Base-by-base conservation (phyloP, 2,113 vertebrate genomes). In the Archilochus colubris region DNA sequence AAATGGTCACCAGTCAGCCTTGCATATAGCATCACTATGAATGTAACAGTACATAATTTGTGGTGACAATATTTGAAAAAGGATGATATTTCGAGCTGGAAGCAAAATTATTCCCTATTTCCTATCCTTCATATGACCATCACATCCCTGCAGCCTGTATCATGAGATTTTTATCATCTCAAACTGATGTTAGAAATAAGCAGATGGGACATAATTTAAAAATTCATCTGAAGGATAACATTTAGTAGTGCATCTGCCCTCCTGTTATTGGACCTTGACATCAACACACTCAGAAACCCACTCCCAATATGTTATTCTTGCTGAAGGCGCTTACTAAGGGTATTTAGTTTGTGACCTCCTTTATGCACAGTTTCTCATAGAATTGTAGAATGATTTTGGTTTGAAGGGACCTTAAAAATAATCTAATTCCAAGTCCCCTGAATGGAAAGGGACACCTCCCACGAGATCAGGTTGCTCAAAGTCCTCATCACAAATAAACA, bases 31-130 rank as follows among this genome's bases (percentile, higher is more conserved):
- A 59, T 17, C 81, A 24, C 73, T 38, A 63, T 11, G 13, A 93
- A 46, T 62, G 67, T 80, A 77, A 78, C 43, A 24, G 40, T 36
- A 46, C 48, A 77, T 88, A 92, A 92, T 93, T 92, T 88, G 84
- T 64, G 81, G 67, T 70, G 38, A 62, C 84, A 84, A 75, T 86
- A 91, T 95, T 94, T 89, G 80, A 94, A 48, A 92, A 87, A 94
- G 31, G 44, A 57, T 85, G 33, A 68, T 73, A 89, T 91, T 95
- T 64, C 78, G 86, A 94, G 79, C 64, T 96, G 91, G 68, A 93
- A 94, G 22, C 24, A 77, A 74, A 94, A 14, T 38, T 89, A 91
- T 91, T 80, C 46, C 40, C 54, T 94, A 75, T 84, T 82, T 79
- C 40, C 84, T 54, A 21, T 59, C 15, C 38, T 91, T 10, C 23